Percentiles rank a stretch among this genome's conserved stretches.
Evolutionary conservation across 2,888 invertebrate genomes (phyloP).

Genomic region (Aleiodes leptofemur): DNA sequence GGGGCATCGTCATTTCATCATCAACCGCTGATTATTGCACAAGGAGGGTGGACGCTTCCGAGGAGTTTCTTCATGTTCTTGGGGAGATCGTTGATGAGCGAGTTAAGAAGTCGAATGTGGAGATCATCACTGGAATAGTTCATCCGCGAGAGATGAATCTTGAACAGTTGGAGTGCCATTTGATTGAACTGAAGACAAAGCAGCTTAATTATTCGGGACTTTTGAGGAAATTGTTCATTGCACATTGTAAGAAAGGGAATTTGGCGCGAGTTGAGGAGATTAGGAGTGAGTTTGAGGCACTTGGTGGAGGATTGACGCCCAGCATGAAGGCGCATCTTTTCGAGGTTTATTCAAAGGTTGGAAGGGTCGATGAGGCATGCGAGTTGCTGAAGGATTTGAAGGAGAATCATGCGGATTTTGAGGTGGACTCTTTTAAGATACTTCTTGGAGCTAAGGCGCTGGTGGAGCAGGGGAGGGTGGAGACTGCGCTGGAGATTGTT

Average conservation of each 20-base stretch:
- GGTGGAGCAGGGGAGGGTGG: slow-evolving; percentile 72
- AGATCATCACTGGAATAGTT: slow-evolving; percentile 23
- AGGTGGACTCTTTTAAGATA: slow-evolving; percentile 81
- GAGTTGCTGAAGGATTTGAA: slow-evolving; percentile 77
- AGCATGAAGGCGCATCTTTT: slow-evolving; percentile 83
- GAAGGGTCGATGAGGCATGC: slow-evolving; percentile 78
- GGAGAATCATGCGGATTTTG: slow-evolving; percentile 77
- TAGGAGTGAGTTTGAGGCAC: slow-evolving; percentile 76
- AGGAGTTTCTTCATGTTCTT: neutral
- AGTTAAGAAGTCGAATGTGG: neutral
- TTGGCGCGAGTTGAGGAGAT: slow-evolving; percentile 78
- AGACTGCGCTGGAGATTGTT: slow-evolving; percentile 47
- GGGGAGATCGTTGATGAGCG: neutral
- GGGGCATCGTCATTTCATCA: slow-evolving; percentile 58
- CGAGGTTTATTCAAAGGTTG: slow-evolving; percentile 79
- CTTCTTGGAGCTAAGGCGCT: slow-evolving; percentile 80
- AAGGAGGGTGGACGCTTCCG: neutral
- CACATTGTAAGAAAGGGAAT: slow-evolving; percentile 78
- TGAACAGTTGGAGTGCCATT: slow-evolving; percentile 80
- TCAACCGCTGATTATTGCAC: neutral
- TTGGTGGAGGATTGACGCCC: slow-evolving; percentile 74
- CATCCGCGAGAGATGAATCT: slow-evolving; percentile 79
- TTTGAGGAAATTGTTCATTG: slow-evolving; percentile 79
- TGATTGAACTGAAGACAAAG: slow-evolving; percentile 81
- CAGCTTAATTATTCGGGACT: slow-evolving; percentile 82